Conservation (phyloP, 2,888 invertebrate genomes). For the Chromoteleia sp. region DNA sequence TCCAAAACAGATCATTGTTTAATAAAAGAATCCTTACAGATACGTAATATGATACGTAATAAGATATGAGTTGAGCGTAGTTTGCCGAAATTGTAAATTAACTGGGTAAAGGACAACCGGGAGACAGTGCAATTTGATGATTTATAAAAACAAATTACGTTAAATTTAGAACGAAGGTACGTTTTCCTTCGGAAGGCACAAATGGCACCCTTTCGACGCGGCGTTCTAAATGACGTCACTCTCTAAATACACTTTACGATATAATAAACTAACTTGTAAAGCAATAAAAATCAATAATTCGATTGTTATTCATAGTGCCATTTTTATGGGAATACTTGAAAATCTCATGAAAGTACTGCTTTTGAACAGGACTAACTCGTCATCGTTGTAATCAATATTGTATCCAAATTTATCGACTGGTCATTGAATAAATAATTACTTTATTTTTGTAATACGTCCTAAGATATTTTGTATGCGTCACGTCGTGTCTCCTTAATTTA, state of each 20-base stretch:
- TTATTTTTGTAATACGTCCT: background rate
- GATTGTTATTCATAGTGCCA: slow-evolving; percentile 10
- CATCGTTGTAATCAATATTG: background rate
- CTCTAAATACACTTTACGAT: slow-evolving; percentile 17
- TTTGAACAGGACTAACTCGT: background rate
- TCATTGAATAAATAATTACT: slow-evolving; percentile 18
- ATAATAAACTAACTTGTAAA: slow-evolving; percentile 31
- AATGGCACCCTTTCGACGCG: slow-evolving; percentile 2
- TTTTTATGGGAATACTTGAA: slow-evolving; percentile 9
- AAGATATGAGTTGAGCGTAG: too few species aligned
- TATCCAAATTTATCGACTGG: background rate
- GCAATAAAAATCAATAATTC: slow-evolving; percentile 28
- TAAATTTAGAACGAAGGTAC: slow-evolving; percentile 15
- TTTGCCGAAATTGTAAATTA: slow-evolving; percentile 20
- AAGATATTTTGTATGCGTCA: slow-evolving; percentile 5
- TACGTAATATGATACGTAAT: too few species aligned
- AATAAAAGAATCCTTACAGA: too few species aligned
- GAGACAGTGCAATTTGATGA: slow-evolving; percentile 29
- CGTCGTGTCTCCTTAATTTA: slow-evolving; percentile 27
- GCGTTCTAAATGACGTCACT: slow-evolving; percentile 24
- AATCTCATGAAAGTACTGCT: slow-evolving; percentile 4
- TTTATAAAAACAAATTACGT: slow-evolving; percentile 44
- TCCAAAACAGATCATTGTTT: background rate
- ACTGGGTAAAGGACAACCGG: slow-evolving; percentile 17
- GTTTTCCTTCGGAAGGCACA: slow-evolving; percentile 1